Evolutionary conservation across 1,140 invertebrate species (phyloP).

Genomic region (Phthorimaea operculella): DNA sequence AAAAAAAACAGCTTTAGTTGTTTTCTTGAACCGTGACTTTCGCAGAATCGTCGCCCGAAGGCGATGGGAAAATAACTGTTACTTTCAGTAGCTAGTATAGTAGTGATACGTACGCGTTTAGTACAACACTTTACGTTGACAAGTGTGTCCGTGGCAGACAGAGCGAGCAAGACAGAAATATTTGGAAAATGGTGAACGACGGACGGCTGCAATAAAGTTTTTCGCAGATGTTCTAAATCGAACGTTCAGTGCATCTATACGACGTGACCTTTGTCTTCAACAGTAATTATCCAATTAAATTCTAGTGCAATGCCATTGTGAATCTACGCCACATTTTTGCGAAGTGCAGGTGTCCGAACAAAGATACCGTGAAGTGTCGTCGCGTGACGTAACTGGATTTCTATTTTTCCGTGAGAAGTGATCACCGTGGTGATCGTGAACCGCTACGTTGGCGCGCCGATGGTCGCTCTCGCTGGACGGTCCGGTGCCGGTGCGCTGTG

Average conservation of each 20-base stretch:
- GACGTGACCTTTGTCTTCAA: slow-evolving; percentile 2
- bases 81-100: too few relatives aligned
- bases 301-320: neutral
- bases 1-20: too few relatives aligned
- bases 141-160: neutral
- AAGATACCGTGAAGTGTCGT: neutral
- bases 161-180: slow-evolving; percentile 22
- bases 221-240: slow-evolving; percentile 52
- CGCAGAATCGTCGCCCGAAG: too few relatives aligned
- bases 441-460: slow-evolving; percentile 13
- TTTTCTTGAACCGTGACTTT: too few relatives aligned
- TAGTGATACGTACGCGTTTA: too few relatives aligned
- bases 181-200: slow-evolving; percentile 31
- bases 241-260: slow-evolving; percentile 14
- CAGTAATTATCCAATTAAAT: neutral
- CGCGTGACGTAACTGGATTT: slow-evolving; percentile 61
- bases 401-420: slow-evolving; percentile 30
- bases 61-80: too few relatives aligned
- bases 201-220: slow-evolving; percentile 27
- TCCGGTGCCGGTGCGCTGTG: slow-evolving; percentile 15
- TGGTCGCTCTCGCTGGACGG: slow-evolving; percentile 17
- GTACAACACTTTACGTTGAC: neutral
- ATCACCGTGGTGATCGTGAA: slow-evolving; percentile 38
- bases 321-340: neutral
- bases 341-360: neutral